Evolutionary conservation across 2,113 vertebrate genomes (phyloP).

Genomic region (Microcebus murinus): DNA sequence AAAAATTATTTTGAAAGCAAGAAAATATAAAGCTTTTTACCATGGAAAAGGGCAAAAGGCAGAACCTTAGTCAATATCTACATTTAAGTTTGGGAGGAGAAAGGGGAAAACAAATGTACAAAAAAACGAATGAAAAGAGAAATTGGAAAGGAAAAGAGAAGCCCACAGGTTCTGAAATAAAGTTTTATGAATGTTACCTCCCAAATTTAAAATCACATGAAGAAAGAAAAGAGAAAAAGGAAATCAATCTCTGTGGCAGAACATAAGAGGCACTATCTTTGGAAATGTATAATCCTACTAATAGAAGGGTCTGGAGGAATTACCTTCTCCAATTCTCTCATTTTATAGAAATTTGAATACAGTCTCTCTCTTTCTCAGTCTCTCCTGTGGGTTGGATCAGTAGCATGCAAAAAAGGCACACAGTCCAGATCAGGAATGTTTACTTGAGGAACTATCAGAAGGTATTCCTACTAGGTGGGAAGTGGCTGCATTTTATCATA

Average conservation of each 20-base stretch:
- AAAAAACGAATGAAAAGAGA: neutral
- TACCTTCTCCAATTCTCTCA: neutral
- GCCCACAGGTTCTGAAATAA: neutral
- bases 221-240: neutral
- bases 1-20: neutral
- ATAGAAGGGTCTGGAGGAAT: neutral
- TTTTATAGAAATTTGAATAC: conserved; percentile 17
- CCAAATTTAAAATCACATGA: neutral
- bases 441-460: neutral
- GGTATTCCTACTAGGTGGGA: neutral
- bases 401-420: neutral
- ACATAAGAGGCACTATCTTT: neutral
- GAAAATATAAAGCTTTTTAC: neutral
- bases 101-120: neutral
- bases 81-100: neutral
- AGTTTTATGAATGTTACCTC: neutral
- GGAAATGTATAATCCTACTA: neutral
- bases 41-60: neutral
- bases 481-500: conserved; percentile 2
- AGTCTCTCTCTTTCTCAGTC: neutral
- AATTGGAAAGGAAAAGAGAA: conserved; percentile 9
- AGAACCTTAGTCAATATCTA: neutral
- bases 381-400: neutral
- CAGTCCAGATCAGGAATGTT: neutral
- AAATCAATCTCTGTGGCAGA: neutral